Conservation (phyloP, 2,888 invertebrate species). For the Flexamia atlantica region DNA sequence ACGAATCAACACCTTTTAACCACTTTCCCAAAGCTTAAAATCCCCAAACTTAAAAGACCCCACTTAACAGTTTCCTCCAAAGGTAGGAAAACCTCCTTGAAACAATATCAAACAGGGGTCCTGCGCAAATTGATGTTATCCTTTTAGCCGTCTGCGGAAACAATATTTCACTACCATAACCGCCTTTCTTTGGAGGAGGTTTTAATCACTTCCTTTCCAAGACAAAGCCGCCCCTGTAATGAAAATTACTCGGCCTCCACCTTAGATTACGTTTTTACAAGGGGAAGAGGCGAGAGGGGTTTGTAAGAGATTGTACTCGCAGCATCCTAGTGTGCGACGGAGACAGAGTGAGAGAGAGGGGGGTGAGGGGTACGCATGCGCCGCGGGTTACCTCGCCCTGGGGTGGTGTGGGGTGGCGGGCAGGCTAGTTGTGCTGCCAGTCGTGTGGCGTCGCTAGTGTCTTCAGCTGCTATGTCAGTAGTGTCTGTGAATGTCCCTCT, state of each 20-base stretch:
- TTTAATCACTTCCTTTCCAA: slow-evolving; percentile 53
- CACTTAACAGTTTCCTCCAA: background rate
- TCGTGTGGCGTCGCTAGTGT: slow-evolving; percentile 20
- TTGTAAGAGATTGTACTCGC: slow-evolving; percentile 55
- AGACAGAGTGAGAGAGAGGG: background rate
- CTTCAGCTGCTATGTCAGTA: slow-evolving; percentile 1
- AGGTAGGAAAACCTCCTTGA: background rate
- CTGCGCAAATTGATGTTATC: slow-evolving; percentile 46
- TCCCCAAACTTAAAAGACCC: background rate
- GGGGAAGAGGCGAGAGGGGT: slow-evolving; percentile 33
- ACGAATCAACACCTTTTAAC: too few relatives aligned
- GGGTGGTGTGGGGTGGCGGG: slow-evolving; percentile 43
- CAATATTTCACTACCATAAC: slow-evolving; percentile 57
- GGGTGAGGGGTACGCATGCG: slow-evolving; percentile 45
- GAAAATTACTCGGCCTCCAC: slow-evolving; percentile 52
- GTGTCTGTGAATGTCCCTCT: slow-evolving; percentile 19
- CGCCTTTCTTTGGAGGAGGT: slow-evolving; percentile 42
- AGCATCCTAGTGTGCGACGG: slow-evolving; percentile 57
- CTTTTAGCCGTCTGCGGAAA: slow-evolving; percentile 54
- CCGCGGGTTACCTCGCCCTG: slow-evolving; percentile 53
- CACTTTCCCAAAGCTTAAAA: too few relatives aligned
- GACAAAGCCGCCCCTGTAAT: slow-evolving; percentile 40
- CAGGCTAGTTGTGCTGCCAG: background rate
- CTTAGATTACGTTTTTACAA: slow-evolving; percentile 56
- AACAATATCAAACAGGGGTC: slow-evolving; percentile 33